Evolutionary conservation across 2,113 vertebrate species (phyloP).

Genomic region (Lampris megalopsis): DNA sequence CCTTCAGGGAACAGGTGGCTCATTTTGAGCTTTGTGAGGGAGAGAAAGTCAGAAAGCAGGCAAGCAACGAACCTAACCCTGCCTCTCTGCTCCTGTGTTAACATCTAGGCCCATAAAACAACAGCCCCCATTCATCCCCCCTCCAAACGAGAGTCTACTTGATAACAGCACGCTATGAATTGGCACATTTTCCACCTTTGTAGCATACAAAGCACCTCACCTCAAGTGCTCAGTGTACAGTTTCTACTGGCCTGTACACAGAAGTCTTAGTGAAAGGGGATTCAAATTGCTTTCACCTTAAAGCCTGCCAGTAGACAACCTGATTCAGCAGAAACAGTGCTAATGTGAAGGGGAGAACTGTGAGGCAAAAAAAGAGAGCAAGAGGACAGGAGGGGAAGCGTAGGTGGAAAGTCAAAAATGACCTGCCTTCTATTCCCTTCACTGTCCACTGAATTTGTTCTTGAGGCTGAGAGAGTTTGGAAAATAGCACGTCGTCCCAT

Average conservation of each 20-base stretch:
- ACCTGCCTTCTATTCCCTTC: conserved; percentile 9
- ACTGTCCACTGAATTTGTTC: not conserved
- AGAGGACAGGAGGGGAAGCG: not conserved
- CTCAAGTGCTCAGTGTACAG: conserved; percentile 57
- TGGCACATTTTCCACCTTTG: conserved; percentile 61
- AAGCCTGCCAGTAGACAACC: conserved; percentile 30
- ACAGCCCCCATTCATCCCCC: conserved; percentile 52
- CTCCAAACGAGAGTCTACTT: conserved; percentile 45
- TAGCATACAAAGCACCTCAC: conserved; percentile 55
- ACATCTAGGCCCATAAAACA: conserved; percentile 60
- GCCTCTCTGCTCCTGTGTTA: conserved; percentile 8
- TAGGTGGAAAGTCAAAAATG: conserved; percentile 1
- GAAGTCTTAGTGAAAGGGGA: conserved; percentile 46
- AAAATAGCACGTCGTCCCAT: not conserved
- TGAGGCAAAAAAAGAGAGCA: not conserved
- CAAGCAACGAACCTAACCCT: conserved; percentile 23
- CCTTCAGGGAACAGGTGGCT: conserved; percentile 17
- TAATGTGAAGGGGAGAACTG: not conserved
- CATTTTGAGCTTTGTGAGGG: conserved; percentile 3
- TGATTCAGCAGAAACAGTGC: conserved; percentile 32
- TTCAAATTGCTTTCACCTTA: conserved; percentile 58
- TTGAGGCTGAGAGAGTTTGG: not conserved
- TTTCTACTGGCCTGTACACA: conserved; percentile 48
- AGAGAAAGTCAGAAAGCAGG: conserved; percentile 25
- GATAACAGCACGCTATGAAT: conserved; percentile 52